Percentiles rank a stretch among this genome's conserved stretches.
phyloP scores from a whole-genome alignment of 2,888 invertebrate species.

The Salpingus planirostris region DNA sequence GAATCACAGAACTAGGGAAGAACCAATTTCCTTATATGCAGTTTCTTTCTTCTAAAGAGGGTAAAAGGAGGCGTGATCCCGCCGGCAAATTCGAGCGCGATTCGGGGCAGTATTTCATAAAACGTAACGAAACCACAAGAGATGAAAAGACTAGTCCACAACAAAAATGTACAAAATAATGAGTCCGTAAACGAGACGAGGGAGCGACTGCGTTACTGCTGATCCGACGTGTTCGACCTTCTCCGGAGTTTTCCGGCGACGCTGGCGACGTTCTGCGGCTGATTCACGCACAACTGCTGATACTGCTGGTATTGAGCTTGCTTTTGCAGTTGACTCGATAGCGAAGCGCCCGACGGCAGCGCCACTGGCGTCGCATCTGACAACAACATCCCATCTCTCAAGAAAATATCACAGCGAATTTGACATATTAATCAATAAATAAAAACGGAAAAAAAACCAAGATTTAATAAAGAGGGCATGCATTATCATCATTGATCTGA shows the following conservation, averaged over 20 bases:
- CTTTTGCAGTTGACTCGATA: slow-evolving; percentile 33
- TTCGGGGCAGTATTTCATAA: no score
- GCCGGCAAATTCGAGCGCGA: no score
- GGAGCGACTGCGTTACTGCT: slow-evolving; percentile 30
- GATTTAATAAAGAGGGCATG: slow-evolving; percentile 16
- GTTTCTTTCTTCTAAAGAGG: no score
- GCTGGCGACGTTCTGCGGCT: slow-evolving; percentile 29
- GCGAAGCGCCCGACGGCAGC: slow-evolving; percentile 26
- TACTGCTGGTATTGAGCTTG: slow-evolving; percentile 37
- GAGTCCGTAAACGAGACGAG: slow-evolving; percentile 9
- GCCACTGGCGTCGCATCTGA: slow-evolving; percentile 31
- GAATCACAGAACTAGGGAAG: slow-evolving; percentile 12
- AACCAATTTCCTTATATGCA: no score
- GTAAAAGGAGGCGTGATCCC: no score
- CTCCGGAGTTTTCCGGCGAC: slow-evolving; percentile 32
- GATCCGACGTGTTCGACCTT: slow-evolving; percentile 35
- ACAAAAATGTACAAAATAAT: slow-evolving; percentile 10
- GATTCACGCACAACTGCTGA: slow-evolving; percentile 35
- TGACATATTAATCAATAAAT: not conserved
- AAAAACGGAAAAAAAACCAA: slow-evolving; percentile 5
- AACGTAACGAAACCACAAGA: slow-evolving; percentile 11
- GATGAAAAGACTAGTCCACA: slow-evolving; percentile 15
- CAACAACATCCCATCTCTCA: slow-evolving; percentile 23
- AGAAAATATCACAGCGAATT: slow-evolving; percentile 20
- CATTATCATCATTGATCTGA: slow-evolving; percentile 16